These are phyloP conservation scores for Drosophila biarmipes DNA, from an alignment of 1,140 invertebrate genomes.

Conservation along the genomic window DNA sequence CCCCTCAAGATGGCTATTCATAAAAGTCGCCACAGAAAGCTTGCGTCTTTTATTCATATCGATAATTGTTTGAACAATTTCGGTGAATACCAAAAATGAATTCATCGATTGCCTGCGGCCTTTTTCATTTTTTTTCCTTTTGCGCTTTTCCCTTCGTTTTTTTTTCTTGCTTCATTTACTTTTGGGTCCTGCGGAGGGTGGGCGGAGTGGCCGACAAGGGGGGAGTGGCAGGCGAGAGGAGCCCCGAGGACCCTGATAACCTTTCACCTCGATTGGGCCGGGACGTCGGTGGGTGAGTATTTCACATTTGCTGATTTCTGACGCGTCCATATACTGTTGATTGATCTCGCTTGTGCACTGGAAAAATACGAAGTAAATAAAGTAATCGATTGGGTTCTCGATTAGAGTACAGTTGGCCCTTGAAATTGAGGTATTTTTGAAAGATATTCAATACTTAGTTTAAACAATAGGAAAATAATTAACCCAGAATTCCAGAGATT, in stretches of 20 bases:
- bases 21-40: conserved; percentile 13
- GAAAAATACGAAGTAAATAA: background rate
- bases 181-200: conserved; percentile 7
- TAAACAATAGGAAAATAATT: too few relatives aligned
- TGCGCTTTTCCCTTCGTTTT: conserved; percentile 1
- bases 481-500: too few relatives aligned
- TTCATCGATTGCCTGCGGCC: conserved; percentile 45
- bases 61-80: conserved; percentile 55
- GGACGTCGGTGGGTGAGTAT: conserved; percentile 21
- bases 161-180: conserved; percentile 27
- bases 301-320: conserved; percentile 78
- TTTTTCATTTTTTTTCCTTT: conserved; percentile 23
- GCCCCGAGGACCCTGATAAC: conserved; percentile 42
- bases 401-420: too few relatives aligned
- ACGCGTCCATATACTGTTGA: conserved; percentile 70
- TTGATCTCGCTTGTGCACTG: conserved; percentile 62
- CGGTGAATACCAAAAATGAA: conserved; percentile 47
- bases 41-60: conserved; percentile 44
- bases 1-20: conserved; percentile 27
- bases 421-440: too few relatives aligned
- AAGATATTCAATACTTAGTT: too few relatives aligned
- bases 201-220: background rate
- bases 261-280: conserved; percentile 18
- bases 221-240: conserved; percentile 12
- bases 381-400: too few relatives aligned